Base-by-base conservation (phyloP, 2,797 vertebrate species). In the Danio jaintianensis region DNA sequence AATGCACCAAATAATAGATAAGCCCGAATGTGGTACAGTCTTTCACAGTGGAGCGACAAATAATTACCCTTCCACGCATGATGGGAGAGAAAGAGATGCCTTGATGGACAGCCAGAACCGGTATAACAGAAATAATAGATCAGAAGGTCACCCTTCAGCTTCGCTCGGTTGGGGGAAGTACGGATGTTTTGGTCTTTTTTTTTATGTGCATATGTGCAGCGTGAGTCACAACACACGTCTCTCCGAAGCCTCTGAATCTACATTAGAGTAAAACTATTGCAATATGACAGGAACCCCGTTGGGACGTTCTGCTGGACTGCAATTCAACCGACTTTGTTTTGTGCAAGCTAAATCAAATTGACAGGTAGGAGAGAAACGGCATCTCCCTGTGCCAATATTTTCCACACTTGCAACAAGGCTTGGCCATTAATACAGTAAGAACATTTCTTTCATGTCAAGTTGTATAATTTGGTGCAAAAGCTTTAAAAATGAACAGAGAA, bases 1-100 rank as follows among this genome's bases (percentile, higher is more conserved):
- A 91, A 90, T 89, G 90, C 89, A 87, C 91, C 89, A 91, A 91
- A 89, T 91, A 86, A 91, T 89, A 87, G 50, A 90, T 91, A 90
- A 90, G 88, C 89, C 91, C 70, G 64, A 80, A 80, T 75, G 91
- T 91, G 90, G 89, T 88, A 92, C 91, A 91, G 89, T 86, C 90
- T 86, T 89, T 89, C 90, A 92, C 87, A 53, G 69, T 74, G 69
- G 70, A 90, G 85, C 88, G 86, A 93, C 87, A 88, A 80, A 84
- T 81, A 89, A 88, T 89, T 84, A 87, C 82, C 87, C 83, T 75
- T 20, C 50, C 75, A 76, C 47, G 75, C 73, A 84, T 83, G 83
- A 74, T 56, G 50, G 80, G 74, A 67, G 29, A 80, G 50, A 73
- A 22, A 67, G 55, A 73, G 52, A 82, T 42, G 67, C 63, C 68